These are phyloP conservation scores for Boloria euphrosyne DNA, from an alignment of 2,888 invertebrate species.

Conservation along the genomic window DNA sequence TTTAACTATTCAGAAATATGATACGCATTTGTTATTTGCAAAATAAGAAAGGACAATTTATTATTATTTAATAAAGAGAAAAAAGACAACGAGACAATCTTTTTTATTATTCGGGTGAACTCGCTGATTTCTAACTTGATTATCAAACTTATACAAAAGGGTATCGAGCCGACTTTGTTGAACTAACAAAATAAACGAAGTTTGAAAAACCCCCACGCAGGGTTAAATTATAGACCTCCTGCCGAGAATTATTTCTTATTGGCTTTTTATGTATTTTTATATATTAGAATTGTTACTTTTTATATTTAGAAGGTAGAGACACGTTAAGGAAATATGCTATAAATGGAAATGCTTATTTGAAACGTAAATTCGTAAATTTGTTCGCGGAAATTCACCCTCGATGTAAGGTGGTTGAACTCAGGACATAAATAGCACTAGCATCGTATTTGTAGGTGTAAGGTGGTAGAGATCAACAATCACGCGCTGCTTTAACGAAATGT, in stretches of 20 bases:
- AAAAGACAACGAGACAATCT: not conserved
- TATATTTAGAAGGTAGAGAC: not conserved
- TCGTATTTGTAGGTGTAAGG: slow-evolving; percentile 46
- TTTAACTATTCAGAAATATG: no score
- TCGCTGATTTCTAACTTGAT: slow-evolving; percentile 35
- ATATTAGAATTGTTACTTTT: slow-evolving; percentile 3
- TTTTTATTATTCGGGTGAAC: slow-evolving; percentile 15
- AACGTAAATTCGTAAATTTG: slow-evolving; percentile 44
- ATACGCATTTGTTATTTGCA: no score
- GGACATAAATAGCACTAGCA: slow-evolving; percentile 67
- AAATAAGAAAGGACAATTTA: not conserved
- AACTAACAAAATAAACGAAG: slow-evolving; percentile 42
- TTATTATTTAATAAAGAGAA: not conserved
- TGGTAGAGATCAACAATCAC: slow-evolving; percentile 35
- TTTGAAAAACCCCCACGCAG: slow-evolving; percentile 44
- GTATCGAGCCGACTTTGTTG: slow-evolving; percentile 36
- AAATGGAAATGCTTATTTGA: slow-evolving; percentile 13
- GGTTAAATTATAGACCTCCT: slow-evolving; percentile 44
- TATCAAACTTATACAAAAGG: slow-evolving; percentile 40
- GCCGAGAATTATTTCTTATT: slow-evolving; percentile 45
- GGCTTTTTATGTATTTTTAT: slow-evolving; percentile 30
- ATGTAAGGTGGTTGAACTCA: slow-evolving; percentile 70
- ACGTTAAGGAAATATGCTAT: slow-evolving; percentile 7
- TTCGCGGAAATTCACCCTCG: slow-evolving; percentile 60
- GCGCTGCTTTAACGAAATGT: slow-evolving; percentile 32